Evolutionary conservation across 1,140 invertebrate genomes (phyloP).

Genomic region (Tribolium castaneum): DNA sequence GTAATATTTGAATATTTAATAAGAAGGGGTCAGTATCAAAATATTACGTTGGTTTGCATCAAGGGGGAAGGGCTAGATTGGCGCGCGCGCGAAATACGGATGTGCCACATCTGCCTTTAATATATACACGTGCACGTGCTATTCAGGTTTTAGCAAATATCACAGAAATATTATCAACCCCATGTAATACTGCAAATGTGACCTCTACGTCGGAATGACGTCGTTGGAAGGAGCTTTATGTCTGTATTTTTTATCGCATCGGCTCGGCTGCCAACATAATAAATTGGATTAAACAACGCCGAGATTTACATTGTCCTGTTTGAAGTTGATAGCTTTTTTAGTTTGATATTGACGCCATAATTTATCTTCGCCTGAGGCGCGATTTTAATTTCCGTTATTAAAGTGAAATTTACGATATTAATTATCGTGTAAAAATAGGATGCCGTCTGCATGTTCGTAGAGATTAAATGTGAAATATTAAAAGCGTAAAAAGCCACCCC

Average conservation of each 20-base stretch:
- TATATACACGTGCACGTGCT: constrained; percentile 47
- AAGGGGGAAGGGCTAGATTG: constrained; percentile 41
- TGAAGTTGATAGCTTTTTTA: constrained; percentile 13
- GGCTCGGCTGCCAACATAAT: background rate
- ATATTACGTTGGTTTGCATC: constrained; percentile 17
- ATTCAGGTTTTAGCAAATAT: constrained; percentile 41
- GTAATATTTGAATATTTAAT: background rate
- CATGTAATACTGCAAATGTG: constrained; percentile 25
- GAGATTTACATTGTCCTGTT: constrained; percentile 21
- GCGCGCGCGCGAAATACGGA: constrained; percentile 47
- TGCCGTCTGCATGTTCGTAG: background rate
- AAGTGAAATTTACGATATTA: constrained; percentile 1
- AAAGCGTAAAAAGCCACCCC: constrained; percentile 9
- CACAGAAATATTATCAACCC: constrained; percentile 38
- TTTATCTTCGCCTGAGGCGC: background rate
- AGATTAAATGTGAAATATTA: constrained; percentile 23
- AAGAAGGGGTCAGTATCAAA: constrained; percentile 36
- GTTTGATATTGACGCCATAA: constrained; percentile 4
- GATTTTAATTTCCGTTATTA: constrained; percentile 18
- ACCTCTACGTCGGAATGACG: constrained; percentile 13
- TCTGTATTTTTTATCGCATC: background rate
- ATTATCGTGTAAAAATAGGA: constrained; percentile 18
- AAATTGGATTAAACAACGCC: constrained; percentile 10
- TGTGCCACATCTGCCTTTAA: constrained; percentile 46
- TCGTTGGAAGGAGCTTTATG: constrained; percentile 1